Evolutionary conservation across 2,888 invertebrate species (phyloP), one percentile per base, ranked within the genome.

Genomic region (Linyphia triangularis): DNA sequence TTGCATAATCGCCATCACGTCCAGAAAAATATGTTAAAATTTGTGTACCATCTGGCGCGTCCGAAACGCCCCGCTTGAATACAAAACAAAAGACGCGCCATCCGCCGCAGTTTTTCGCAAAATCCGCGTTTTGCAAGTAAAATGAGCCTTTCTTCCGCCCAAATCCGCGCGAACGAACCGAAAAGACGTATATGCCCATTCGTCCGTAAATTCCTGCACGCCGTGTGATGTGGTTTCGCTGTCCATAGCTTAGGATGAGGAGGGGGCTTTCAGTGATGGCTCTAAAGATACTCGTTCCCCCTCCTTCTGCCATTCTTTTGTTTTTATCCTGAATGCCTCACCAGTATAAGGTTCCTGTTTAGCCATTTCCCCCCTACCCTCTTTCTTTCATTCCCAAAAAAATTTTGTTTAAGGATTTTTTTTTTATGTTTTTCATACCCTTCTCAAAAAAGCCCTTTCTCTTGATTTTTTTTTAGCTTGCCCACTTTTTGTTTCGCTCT

Each of bases 21-120:
- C 81, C 70, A 81, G 72, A 61, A 82, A 82, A 82, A 82, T 82
- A 72, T 82, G 82, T 72, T 72, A 72, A 72, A 82, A 82, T 82
- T 82, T 82, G 82, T 59, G 70, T 59, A 82, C 61, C 82, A 82
- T 82, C 82, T 82, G 82, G 70, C 63, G 82, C 82, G 82, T 70
- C 82, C 51, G 51, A 70, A 72, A 82, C 37, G 72, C 61, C 82
- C 63, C 67, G 75, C 77, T 59, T 69, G 84, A 84, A 84, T 77
- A 77, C 59, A 84, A 84, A 84, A 84, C 84, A 77, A 77, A 84
- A 65, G 84, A 57, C 28, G 77, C 40, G 40, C 37, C 67, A 72
- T 65, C 70, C 70, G 43, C 61, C 5, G 9, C 5, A 63, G 69
- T 72, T 82, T 82, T 69, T 40, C 67, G 22, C 57, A 22, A 65